Conservation (phyloP, 2,888 invertebrate genomes). For the Nowickia ferox region DNA sequence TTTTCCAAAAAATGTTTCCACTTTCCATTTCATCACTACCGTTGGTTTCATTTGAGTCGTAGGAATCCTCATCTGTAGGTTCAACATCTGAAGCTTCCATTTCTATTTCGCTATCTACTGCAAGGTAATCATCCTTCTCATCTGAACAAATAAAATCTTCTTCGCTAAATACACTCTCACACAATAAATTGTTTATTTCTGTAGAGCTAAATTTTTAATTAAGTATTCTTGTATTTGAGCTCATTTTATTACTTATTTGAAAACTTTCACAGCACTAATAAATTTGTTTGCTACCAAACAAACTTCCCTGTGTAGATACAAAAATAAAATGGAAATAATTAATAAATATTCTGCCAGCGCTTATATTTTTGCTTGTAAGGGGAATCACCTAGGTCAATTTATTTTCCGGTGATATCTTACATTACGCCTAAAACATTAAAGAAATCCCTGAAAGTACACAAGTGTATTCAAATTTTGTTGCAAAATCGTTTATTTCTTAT, state of each 20-base stretch:
- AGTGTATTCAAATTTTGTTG: too few species aligned
- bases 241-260: constrained; percentile 4
- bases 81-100: not conserved
- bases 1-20: too few species aligned
- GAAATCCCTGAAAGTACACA: too few species aligned
- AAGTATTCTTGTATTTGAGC: not conserved
- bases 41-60: too few species aligned
- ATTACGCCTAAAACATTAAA: too few species aligned
- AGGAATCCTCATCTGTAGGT: constrained; percentile 21
- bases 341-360: too few species aligned
- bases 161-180: not conserved
- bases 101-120: not conserved
- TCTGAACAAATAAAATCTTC: constrained; percentile 1
- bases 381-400: too few species aligned
- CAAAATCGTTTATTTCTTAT: too few species aligned
- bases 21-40: too few species aligned
- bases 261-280: constrained; percentile 5
- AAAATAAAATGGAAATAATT: not conserved
- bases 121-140: not conserved
- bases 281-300: not conserved
- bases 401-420: too few species aligned
- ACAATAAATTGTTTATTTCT: constrained; percentile 11
- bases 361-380: too few species aligned
- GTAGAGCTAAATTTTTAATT: not conserved
- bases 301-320: too few species aligned